Evolutionary conservation across 2,113 vertebrate species (phyloP).

Genomic region (Nothobranchius kuhntae): DNA sequence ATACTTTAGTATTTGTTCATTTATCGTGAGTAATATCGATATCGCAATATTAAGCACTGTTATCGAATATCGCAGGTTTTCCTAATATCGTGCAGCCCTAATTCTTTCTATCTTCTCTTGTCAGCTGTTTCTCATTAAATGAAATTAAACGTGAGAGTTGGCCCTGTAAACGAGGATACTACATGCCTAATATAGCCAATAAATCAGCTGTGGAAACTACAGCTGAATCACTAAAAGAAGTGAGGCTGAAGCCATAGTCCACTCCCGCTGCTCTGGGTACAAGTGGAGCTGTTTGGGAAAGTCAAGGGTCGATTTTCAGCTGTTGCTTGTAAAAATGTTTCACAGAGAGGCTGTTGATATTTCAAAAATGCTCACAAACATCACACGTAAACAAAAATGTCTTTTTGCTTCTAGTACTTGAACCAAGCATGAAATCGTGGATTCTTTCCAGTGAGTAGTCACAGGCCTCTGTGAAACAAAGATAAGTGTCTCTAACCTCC

Average conservation of each 20-base stretch:
- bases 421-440: background rate
- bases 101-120: too few relatives aligned
- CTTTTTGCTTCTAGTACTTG: background rate
- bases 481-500: too few relatives aligned
- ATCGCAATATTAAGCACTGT: too few relatives aligned
- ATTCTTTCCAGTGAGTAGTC: background rate
- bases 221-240: background rate
- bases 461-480: too few relatives aligned
- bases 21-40: too few relatives aligned
- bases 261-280: background rate
- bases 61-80: too few relatives aligned
- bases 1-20: too few relatives aligned
- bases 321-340: background rate
- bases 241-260: background rate
- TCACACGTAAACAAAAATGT: background rate
- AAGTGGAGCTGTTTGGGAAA: constrained; percentile 13
- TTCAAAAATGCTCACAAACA: background rate
- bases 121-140: background rate
- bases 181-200: background rate
- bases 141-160: background rate
- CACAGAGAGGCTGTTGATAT: constrained; percentile 1
- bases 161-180: background rate
- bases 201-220: background rate
- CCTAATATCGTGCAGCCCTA: too few relatives aligned
- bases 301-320: constrained; percentile 24